A percentile compares a stretch with the other conserved stretches of the same genome.
Evolutionary conservation across 2,113 vertebrate genomes (phyloP).

Genomic region (Delphinus delphis): DNA sequence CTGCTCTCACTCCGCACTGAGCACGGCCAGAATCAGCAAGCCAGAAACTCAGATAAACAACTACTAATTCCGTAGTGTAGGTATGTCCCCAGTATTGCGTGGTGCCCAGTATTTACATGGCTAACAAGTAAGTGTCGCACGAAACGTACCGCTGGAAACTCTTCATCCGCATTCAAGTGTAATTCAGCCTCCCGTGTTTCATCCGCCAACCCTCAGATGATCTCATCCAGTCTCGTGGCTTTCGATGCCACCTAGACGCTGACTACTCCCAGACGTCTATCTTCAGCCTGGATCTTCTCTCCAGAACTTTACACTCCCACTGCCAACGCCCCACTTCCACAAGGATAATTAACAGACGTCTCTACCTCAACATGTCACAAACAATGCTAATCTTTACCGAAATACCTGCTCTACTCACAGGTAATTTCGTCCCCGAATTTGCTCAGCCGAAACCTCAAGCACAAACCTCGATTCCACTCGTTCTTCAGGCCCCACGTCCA

Average conservation of each 20-base stretch:
- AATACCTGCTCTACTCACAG: neutral
- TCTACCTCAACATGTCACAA: neutral
- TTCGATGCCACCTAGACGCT: neutral
- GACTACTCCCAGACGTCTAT: neutral
- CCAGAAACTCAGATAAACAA: neutral
- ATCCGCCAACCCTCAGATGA: neutral
- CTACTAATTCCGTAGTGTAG: neutral
- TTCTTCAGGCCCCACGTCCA: neutral
- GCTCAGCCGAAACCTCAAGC: neutral
- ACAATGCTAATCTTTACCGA: neutral
- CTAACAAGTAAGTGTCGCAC: neutral
- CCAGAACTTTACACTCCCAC: neutral
- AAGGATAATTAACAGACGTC: neutral
- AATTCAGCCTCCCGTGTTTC: accelerated
- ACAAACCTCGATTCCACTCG: neutral
- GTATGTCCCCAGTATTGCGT: neutral
- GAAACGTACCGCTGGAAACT: neutral
- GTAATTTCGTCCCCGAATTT: neutral
- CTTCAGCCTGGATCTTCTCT: neutral
- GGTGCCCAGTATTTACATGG: neutral
- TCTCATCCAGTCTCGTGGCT: neutral
- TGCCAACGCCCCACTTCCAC: accelerated
- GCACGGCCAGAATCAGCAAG: no score
- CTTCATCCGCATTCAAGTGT: neutral
- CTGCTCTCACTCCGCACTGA: accelerated